These are phyloP conservation scores for Exaiptasia diaphana DNA, from an alignment of 64 coral and sea anemone genomes.

Conservation along the genomic window DNA sequence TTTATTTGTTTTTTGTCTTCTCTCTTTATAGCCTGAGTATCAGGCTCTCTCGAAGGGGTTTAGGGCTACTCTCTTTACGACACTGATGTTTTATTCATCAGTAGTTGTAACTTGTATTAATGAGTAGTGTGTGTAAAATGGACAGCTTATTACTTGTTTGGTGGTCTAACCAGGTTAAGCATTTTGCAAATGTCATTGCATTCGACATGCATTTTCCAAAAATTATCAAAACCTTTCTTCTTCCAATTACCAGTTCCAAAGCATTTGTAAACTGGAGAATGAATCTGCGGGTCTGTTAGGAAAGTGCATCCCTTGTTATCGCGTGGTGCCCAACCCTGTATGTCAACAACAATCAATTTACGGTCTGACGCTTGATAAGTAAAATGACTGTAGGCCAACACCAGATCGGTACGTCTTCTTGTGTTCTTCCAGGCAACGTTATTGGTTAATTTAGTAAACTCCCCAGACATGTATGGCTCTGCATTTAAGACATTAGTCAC, in stretches of 20 bases:
- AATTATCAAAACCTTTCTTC: conserved; percentile 60
- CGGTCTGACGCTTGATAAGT: conserved; percentile 70
- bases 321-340: conserved; percentile 80
- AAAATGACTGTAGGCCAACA: conserved; percentile 86
- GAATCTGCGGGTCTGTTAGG: conserved; percentile 96
- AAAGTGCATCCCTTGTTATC: conserved; percentile 72
- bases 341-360: conserved; percentile 73
- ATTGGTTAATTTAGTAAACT: conserved; percentile 93
- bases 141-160: too few species aligned
- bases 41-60: too few species aligned
- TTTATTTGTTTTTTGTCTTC: too few species aligned
- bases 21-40: too few species aligned
- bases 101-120: too few species aligned
- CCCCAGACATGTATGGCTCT: conserved; percentile 91
- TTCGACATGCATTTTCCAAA: conserved; percentile 90
- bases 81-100: too few species aligned
- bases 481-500: conserved; percentile 70
- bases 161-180: conserved; percentile 61
- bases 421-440: conserved; percentile 31
- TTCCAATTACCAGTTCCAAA: conserved; percentile 91
- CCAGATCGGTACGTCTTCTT: conserved; percentile 47
- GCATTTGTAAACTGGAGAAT: conserved; percentile 67
- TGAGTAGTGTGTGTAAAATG: too few species aligned
- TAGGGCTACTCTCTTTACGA: too few species aligned
- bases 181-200: conserved; percentile 78